These are phyloP conservation scores for Neogale vison DNA, from an alignment of 2,113 vertebrate species.

Conservation along the genomic window DNA sequence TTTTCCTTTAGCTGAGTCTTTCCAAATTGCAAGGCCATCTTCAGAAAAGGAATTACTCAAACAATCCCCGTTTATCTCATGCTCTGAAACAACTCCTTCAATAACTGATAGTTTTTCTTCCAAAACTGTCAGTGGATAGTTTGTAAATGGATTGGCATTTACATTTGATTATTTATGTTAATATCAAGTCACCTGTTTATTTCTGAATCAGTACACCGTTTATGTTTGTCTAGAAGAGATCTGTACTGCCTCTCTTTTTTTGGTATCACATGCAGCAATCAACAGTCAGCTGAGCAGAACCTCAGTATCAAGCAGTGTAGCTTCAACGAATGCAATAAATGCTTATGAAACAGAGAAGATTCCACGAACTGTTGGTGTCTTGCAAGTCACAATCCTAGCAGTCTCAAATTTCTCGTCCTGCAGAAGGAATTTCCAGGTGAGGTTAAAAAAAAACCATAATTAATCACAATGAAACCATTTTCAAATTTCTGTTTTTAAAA, in stretches of 20 bases:
- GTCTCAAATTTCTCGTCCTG: slow-evolving; percentile 41
- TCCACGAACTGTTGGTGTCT: neutral
- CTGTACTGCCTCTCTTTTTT: neutral
- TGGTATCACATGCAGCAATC: neutral
- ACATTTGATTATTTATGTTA: slow-evolving; percentile 33
- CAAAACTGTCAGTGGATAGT: neutral
- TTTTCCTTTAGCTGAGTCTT: slow-evolving; percentile 11
- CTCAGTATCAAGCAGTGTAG: neutral
- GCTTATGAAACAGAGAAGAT: neutral
- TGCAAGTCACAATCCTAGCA: neutral
- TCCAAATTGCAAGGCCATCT: slow-evolving; percentile 21
- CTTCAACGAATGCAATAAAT: slow-evolving; percentile 25
- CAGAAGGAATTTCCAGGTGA: slow-evolving; percentile 12
- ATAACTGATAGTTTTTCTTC: neutral
- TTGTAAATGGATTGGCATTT: neutral
- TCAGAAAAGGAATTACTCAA: slow-evolving; percentile 19
- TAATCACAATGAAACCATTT: slow-evolving; percentile 28
- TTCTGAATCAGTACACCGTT: slow-evolving; percentile 12
- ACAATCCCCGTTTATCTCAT: neutral
- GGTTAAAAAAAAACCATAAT: neutral
- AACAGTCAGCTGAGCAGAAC: slow-evolving; percentile 1
- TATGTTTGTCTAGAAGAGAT: slow-evolving; percentile 5
- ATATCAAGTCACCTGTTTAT: neutral
- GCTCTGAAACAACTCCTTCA: neutral
- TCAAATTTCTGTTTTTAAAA: slow-evolving; percentile 55